Evolutionary conservation across 2,113 vertebrate genomes (phyloP), one percentile per base, ranked within the genome.

Genomic region (Hiodon tergisus): DNA sequence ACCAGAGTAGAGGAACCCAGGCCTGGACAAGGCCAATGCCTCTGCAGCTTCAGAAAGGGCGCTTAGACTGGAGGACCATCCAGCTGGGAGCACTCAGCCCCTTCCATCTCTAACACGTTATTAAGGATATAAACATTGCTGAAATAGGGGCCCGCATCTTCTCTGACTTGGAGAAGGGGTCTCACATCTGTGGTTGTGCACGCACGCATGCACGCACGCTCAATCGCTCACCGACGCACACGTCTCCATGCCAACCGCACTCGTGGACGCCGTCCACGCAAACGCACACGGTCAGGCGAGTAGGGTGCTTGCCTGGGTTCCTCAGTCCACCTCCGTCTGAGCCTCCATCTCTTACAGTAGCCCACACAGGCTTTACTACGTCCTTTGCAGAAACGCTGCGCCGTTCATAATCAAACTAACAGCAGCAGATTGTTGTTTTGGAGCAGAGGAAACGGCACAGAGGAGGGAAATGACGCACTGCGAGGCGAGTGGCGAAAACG

Each of bases 221-320:
- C 74, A 81, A 85, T 79, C 85, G 79, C 74, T 78, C 79, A 77
- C n/a, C 77, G 58, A 63, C 46, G 13, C 46, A 48, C 63, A 10
- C 31, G 48, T 31, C 31, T 31, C 31, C 31, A 31, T 31, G 31
- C 31, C 31, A 31, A 31, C 31, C 31, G 31, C 31, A 31, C 31
- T 31, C 1, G 31, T 2, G 31, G 31, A 31, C 31, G 2, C 31
- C 31, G 46, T 10, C 6, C 76, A 65, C 78, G 72, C n/a, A 46
- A 6, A 58, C 62, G 47, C 62, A 47, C 17, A 46, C 16, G 73
- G 55, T 69, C 47, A 61, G 9, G 57, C 75, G 11, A 74, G 73
- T 46, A 67, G n/a, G 68, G 13, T 51, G 52, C 67, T 66, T 66
- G 69, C 81, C 82, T 80, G 79, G 77, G 69, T 59, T 59, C 73